Percentiles rank a stretch among this genome's conserved stretches.
phyloP scores from a whole-genome alignment of 2,113 vertebrate species.

The Strix uralensis region DNA sequence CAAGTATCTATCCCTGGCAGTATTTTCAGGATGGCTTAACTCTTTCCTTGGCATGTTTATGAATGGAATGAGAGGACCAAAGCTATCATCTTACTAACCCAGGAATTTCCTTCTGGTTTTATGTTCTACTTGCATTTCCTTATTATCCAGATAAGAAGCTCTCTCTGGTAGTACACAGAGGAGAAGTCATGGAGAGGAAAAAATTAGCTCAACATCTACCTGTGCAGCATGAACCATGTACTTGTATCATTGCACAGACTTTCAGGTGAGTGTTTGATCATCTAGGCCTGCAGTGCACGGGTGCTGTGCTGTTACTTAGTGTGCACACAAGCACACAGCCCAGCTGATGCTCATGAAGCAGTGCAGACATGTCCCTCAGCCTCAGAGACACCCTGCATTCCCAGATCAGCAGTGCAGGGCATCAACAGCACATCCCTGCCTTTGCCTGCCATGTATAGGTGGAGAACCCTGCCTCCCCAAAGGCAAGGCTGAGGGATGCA shows the following conservation, averaged over 20 bases:
- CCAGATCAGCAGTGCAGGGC: no score
- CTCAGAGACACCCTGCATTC: background rate
- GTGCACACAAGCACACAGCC: background rate
- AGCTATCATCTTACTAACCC: background rate
- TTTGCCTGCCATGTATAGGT: background rate
- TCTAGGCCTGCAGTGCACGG: background rate
- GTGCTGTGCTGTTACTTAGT: background rate
- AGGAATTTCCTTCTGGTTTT: background rate
- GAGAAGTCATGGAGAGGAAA: background rate
- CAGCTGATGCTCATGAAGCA: accelerated
- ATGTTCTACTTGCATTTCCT: background rate
- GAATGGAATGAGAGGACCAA: background rate
- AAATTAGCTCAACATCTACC: background rate
- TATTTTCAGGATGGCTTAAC: background rate
- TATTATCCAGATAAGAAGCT: background rate
- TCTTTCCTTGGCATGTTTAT: background rate
- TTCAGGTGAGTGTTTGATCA: background rate
- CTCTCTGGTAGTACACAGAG: background rate
- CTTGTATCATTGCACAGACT: background rate
- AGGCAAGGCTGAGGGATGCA: background rate
- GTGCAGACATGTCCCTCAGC: accelerated
- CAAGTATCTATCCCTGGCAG: background rate
- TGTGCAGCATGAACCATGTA: accelerated
- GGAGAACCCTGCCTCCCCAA: background rate
- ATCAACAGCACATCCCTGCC: background rate